These are phyloP conservation scores for Chloropsis cyanopogon DNA, from an alignment of 2,113 vertebrate genomes.

Conservation along the genomic window DNA sequence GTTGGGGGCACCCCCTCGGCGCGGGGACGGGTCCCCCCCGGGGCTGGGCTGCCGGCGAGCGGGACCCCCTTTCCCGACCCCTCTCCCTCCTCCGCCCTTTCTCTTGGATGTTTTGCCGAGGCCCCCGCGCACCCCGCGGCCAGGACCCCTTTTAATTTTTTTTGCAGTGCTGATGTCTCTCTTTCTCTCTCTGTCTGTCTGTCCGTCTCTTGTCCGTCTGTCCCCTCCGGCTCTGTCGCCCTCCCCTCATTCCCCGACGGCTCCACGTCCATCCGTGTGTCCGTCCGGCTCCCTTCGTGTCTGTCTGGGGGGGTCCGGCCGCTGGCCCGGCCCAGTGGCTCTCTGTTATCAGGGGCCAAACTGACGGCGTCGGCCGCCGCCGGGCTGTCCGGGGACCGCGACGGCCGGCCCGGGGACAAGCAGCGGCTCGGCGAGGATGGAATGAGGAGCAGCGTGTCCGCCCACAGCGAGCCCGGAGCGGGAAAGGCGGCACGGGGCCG, in stretches of 20 bases:
- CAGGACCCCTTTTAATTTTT: constrained; percentile 34
- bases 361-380: constrained; percentile 80
- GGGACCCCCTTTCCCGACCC: neutral
- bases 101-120: constrained; percentile 72
- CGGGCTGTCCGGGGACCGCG: constrained; percentile 80
- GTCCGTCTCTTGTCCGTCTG: constrained; percentile 76
- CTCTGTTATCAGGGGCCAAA: constrained; percentile 87
- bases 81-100: neutral
- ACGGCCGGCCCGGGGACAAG: constrained; percentile 81
- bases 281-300: constrained; percentile 60
- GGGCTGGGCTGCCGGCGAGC: constrained; percentile 29
- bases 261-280: constrained; percentile 49
- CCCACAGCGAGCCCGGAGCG: constrained; percentile 79
- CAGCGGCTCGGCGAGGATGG: constrained; percentile 84
- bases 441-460: constrained; percentile 89
- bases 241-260: neutral
- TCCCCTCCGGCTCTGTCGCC: constrained; percentile 69
- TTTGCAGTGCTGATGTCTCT: constrained; percentile 75
- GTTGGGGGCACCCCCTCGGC: constrained; percentile 69
- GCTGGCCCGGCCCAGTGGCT: constrained; percentile 81
- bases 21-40: neutral
- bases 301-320: constrained; percentile 66
- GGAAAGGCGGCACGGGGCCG: constrained; percentile 85
- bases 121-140: neutral
- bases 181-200: constrained; percentile 78